Evolutionary conservation across 2,888 invertebrate species (phyloP).

Genomic region (Pogonocherus hispidulus): DNA sequence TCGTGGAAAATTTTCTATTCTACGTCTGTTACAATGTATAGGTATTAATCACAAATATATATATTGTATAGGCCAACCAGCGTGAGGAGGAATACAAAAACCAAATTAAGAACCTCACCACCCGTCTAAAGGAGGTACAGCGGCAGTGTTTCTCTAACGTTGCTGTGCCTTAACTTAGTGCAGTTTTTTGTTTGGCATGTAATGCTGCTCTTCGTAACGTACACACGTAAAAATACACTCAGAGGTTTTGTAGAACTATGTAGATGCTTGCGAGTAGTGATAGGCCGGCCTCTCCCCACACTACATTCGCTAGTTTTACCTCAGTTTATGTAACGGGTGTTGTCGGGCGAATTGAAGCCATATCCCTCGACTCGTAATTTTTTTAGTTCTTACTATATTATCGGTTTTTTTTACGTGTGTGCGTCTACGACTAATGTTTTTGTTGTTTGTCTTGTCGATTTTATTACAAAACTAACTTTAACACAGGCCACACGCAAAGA

Average conservation of each 20-base stretch:
- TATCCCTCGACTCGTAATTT: conserved; percentile 4
- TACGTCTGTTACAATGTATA: not conserved
- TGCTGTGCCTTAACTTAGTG: conserved; percentile 39
- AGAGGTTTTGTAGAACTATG: too few relatives aligned
- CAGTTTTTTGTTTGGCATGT: conserved; percentile 37
- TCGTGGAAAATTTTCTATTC: not conserved
- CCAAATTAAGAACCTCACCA: conserved; percentile 98
- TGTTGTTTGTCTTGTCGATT: conserved; percentile 63
- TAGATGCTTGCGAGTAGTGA: too few relatives aligned
- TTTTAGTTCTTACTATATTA: conserved; percentile 29
- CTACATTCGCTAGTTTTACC: too few relatives aligned
- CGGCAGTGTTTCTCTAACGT: conserved; percentile 42
- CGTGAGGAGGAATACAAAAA: conserved; percentile 99
- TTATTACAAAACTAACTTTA: conserved; percentile 63
- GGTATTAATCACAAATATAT: conserved; percentile 16
- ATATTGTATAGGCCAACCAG: conserved; percentile 89
- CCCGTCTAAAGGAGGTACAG: conserved; percentile 98
- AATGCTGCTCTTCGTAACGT: conserved; percentile 1
- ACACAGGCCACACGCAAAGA: conserved; percentile 94
- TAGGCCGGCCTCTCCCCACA: too few relatives aligned
- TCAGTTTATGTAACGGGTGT: too few relatives aligned
- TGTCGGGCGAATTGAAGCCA: not conserved
- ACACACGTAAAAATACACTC: conserved; percentile 5
- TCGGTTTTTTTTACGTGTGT: conserved; percentile 32
- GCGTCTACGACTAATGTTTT: conserved; percentile 56